Evolutionary conservation across 2,888 invertebrate species (phyloP).

Genomic region (Teinopalpus imperialis): DNA sequence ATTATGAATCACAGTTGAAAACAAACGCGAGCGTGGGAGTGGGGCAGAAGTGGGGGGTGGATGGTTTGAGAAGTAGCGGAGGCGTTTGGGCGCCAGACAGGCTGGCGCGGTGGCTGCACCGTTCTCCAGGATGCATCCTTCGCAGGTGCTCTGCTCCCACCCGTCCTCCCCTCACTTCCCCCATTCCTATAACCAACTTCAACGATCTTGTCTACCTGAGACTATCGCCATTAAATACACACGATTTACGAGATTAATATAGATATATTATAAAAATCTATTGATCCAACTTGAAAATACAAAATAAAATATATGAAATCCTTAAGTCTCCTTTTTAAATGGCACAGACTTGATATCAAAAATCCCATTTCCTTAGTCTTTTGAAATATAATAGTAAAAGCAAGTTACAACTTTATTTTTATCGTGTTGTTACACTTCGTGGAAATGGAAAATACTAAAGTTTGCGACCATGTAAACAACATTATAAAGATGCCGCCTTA

Average conservation of each 20-base stretch:
- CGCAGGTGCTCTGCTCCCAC: slow-evolving; percentile 60
- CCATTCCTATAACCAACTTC: background rate
- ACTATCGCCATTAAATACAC: background rate
- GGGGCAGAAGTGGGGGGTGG: slow-evolving; percentile 32
- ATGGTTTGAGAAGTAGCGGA: slow-evolving; percentile 32
- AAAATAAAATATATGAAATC: too few species aligned
- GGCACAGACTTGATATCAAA: background rate
- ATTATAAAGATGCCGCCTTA: slow-evolving; percentile 40
- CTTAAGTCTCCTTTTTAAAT: background rate
- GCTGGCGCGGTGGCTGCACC: slow-evolving; percentile 64
- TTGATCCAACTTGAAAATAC: too few species aligned
- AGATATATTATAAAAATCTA: too few species aligned
- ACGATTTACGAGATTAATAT: background rate
- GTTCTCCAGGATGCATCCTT: slow-evolving; percentile 58
- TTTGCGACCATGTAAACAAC: slow-evolving; percentile 55
- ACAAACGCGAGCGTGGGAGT: slow-evolving; percentile 65
- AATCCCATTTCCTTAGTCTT: background rate
- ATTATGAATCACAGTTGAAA: slow-evolving; percentile 81
- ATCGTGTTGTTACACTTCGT: slow-evolving; percentile 41
- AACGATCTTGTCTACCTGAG: slow-evolving; percentile 12
- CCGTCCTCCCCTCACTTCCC: slow-evolving; percentile 30
- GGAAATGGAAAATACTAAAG: slow-evolving; percentile 48
- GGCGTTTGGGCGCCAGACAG: slow-evolving; percentile 65
- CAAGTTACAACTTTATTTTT: slow-evolving; percentile 48
- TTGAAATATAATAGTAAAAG: slow-evolving; percentile 31